Evolutionary conservation across 2,888 invertebrate species (phyloP), one percentile per base, ranked within the genome.

Genomic region (Aphrophora alni): DNA sequence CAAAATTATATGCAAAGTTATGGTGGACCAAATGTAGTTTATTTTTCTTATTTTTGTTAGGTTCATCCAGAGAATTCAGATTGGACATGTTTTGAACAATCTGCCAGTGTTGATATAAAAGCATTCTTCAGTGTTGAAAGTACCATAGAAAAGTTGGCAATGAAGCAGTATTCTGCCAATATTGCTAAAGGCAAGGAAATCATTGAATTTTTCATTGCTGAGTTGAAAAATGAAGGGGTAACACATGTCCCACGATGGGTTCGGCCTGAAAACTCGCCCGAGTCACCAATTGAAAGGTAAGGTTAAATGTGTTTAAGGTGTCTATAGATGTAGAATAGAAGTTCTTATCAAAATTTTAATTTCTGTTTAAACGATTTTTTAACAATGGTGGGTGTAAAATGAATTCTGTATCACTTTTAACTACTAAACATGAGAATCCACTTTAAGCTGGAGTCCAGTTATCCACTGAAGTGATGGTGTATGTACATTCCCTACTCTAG

Each of bases 61-160:
- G 94, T 97, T 17, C 97, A 98, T 89, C 96, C 97, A 0, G 98
- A 98, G 87, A 98, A 98, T 88, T 89, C 94, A 0, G 93, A 95
- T 71, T 98, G 98, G 98, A 98, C 98, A 0, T 98, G 98, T 87
- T 98, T 98, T 89, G 98, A 98, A 88, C 98, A 98, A 89, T 93
- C 92, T 79, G 98, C 98, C 26, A 93, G 94, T 85, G 91, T 98
- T 81, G 98, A 98, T 89, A 97, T 98, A 75, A 97, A 96, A 88
- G 97, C 95, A 86, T 98, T 98, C 89, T 97, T 97, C 89, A 97
- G 98, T 0, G 95, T 98, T 86, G 98, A 98, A 89, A 94, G 93
- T 87, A 95, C 96, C 0, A 97, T 98, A 87, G 98, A 98, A 89
- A 98, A 98, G 88, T 92, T 98, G 86, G 96, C 97, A 75, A 97